Evolutionary conservation across 2,797 vertebrate genomes (phyloP).

Genomic region (Rachycentron canadum): DNA sequence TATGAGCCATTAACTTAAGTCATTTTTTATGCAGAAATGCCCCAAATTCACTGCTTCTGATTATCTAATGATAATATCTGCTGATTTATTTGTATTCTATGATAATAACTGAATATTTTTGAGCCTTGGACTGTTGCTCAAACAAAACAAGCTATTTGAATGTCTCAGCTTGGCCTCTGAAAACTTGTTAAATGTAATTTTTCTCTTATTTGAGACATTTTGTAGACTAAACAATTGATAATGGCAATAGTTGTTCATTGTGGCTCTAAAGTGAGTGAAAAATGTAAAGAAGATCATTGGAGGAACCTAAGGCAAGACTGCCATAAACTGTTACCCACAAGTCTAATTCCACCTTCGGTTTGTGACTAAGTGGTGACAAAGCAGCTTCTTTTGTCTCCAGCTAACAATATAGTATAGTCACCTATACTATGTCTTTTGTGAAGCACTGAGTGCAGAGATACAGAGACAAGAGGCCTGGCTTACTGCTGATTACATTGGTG

Average conservation of each 20-base stretch:
- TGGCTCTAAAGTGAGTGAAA: neutral
- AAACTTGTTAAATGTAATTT: neutral
- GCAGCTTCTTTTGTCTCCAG: conserved; percentile 36
- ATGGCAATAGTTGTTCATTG: neutral
- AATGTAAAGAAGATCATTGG: neutral
- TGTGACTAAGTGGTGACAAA: conserved; percentile 4
- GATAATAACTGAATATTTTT: neutral
- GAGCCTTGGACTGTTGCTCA: neutral
- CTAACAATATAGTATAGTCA: conserved; percentile 24
- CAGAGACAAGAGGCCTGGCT: conserved; percentile 34
- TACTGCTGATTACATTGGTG: conserved; percentile 59
- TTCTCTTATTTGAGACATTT: neutral
- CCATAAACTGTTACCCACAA: neutral
- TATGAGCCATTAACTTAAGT: neutral
- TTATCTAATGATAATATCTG: neutral
- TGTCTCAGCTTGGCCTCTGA: neutral
- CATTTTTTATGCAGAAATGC: neutral
- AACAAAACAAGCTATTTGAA: neutral
- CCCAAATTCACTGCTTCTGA: neutral
- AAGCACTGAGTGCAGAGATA: conserved; percentile 38
- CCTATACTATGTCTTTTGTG: conserved; percentile 33
- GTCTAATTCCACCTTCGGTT: conserved; percentile 21
- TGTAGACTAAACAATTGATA: neutral
- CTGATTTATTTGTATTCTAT: neutral
- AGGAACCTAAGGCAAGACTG: neutral